phyloP scores from a whole-genome alignment of 2,888 invertebrate genomes.

The Agrenia bidenticulata region DNA sequence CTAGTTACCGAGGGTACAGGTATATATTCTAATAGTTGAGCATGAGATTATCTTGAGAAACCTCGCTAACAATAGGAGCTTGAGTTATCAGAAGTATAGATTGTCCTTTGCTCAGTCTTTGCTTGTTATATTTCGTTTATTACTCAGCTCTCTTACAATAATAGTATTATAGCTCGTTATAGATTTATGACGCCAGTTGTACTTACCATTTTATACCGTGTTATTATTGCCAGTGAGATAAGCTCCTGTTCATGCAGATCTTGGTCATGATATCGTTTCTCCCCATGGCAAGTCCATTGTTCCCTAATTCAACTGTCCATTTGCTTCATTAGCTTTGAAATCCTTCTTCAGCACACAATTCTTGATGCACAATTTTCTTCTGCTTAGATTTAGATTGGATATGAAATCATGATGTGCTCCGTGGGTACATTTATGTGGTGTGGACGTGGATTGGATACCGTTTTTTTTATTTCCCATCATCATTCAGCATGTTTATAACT shows the following conservation, averaged over 20 bases:
- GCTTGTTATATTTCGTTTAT: too few species aligned
- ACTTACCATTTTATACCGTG: slow-evolving; percentile 1
- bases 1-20: background rate
- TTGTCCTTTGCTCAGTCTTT: too few species aligned
- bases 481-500: too few species aligned
- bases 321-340: slow-evolving; percentile 49
- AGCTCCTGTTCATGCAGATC: slow-evolving; percentile 53
- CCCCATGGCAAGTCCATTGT: slow-evolving; percentile 48
- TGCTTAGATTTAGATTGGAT: slow-evolving; percentile 6
- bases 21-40: background rate
- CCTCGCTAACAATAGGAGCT: too few species aligned
- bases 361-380: slow-evolving; percentile 13
- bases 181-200: slow-evolving; percentile 8
- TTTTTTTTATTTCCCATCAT: background rate
- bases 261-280: slow-evolving; percentile 42
- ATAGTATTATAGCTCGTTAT: background rate
- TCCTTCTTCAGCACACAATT: background rate
- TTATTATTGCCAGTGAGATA: slow-evolving; percentile 41
- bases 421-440: too few species aligned
- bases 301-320: slow-evolving; percentile 52
- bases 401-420: slow-evolving; percentile 6
- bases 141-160: too few species aligned
- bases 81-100: too few species aligned
- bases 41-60: slow-evolving; percentile 3
- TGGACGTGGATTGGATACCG: background rate